Evolutionary conservation across 2,113 vertebrate genomes (phyloP), one percentile per base, ranked within the genome.

Genomic region (Verasper variegatus): DNA sequence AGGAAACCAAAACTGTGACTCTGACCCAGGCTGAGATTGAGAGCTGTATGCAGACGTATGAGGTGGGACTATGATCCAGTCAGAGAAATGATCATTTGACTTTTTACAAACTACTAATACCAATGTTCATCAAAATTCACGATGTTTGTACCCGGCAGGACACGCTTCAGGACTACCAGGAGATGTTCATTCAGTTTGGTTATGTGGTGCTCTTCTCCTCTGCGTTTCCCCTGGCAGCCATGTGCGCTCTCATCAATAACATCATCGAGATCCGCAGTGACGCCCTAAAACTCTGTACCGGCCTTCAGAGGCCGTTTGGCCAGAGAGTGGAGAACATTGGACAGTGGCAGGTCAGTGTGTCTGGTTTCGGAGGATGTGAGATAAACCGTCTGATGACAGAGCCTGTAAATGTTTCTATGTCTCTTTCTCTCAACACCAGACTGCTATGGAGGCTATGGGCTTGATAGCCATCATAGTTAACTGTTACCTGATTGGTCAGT

Each of bases 181-280:
- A 99, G 92, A 98, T 99, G 98, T 98, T 98, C 79, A 95, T 98
- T 82, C 97, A 99, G 94, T 99, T 99, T 0, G 98, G 97, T 61
- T 99, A 99, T 0, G 97, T 99, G 71, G 97, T 98, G 69, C 97
- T 99, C 42, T 99, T 99, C 94, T 98, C 97, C 7, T 97, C 97
- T 0, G 97, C 98, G 69, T 99, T 98, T 81, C 97, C 98, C 0
- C 83, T 99, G 90, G 98, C 97, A 0, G 97, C 97, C 47, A 94
- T 95, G 88, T 98, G 98, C 0, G 97, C 97, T n/a, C 96, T 99
- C 54, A 92, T 98, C 90, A 99, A 98, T 94, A 98, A 98, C 89
- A 82, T 99, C 84, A 96, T 98, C 0, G 97, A 98, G 94, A 98
- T 98, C 84, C 97, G 97, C 65, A 98, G 97, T 0, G 97, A 98